These are phyloP conservation scores for Cephus spinipes DNA, from an alignment of 2,888 invertebrate species.

Conservation along the genomic window DNA sequence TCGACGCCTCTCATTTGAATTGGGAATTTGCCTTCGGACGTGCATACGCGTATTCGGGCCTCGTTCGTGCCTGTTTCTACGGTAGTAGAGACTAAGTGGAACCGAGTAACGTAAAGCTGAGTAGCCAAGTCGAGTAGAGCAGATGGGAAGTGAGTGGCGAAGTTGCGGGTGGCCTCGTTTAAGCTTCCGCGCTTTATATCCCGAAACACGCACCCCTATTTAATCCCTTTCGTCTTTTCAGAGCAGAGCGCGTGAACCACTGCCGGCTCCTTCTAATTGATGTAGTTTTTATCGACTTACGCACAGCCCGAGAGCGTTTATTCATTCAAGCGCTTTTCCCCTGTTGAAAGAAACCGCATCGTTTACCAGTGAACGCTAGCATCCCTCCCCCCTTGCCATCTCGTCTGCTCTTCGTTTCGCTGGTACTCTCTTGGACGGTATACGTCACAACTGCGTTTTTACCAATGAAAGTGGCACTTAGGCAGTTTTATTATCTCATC, in stretches of 20 bases:
- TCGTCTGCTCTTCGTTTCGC: not conserved
- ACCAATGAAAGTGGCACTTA: not conserved
- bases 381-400: not conserved
- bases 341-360: constrained; percentile 63
- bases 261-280: constrained; percentile 54
- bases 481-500: too few relatives aligned
- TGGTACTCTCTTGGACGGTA: not conserved
- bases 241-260: constrained; percentile 40
- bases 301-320: constrained; percentile 39
- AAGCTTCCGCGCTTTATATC: constrained; percentile 36
- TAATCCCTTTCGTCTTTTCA: constrained; percentile 37
- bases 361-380: constrained; percentile 53
- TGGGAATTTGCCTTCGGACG: constrained; percentile 36
- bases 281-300: constrained; percentile 59
- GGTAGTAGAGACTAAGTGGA: not conserved
- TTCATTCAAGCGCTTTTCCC: constrained; percentile 56
- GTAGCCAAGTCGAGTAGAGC: not conserved
- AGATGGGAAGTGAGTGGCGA: not conserved
- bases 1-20: constrained; percentile 41
- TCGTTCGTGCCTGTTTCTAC: not conserved
- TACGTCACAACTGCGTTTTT: not conserved
- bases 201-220: constrained; percentile 45
- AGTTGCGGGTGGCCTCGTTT: constrained; percentile 42
- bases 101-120: not conserved
- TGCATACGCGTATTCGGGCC: constrained; percentile 28